Conservation (phyloP, 2,888 invertebrate genomes). For the Mayetiola destructor region DNA sequence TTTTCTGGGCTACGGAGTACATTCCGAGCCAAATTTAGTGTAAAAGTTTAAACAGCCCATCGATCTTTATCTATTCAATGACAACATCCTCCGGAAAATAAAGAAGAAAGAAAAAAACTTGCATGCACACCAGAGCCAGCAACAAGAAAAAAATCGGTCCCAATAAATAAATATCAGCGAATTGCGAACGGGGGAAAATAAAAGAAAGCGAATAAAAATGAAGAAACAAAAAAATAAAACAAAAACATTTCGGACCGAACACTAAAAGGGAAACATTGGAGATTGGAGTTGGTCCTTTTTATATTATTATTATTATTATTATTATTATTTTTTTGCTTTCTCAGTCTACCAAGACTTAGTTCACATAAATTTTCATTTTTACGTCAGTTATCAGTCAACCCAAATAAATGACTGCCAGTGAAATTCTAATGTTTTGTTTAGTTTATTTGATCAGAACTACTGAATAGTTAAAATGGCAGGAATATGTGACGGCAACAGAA, state of each 20-base stretch:
- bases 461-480: not conserved
- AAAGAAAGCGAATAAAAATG: not conserved
- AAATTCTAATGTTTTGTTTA: not conserved
- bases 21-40: slow-evolving; percentile 6
- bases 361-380: not conserved
- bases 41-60: slow-evolving; percentile 1
- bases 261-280: not conserved
- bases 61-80: slow-evolving; percentile 8
- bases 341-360: too few species aligned
- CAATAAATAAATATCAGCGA: slow-evolving; percentile 6
- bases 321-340: too few species aligned
- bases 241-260: not conserved
- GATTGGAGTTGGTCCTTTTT: not conserved
- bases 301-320: too few species aligned
- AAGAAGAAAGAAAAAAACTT: not conserved
- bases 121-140: not conserved
- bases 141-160: not conserved
- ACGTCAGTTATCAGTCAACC: not conserved
- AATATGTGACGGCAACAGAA: not conserved
- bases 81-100: too few species aligned
- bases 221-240: not conserved
- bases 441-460: not conserved
- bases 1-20: too few species aligned
- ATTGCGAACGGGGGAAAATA: not conserved
- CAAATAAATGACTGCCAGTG: not conserved